Evolutionary conservation across 2,888 invertebrate species (phyloP).

Genomic region (Sabatieria punctata): DNA sequence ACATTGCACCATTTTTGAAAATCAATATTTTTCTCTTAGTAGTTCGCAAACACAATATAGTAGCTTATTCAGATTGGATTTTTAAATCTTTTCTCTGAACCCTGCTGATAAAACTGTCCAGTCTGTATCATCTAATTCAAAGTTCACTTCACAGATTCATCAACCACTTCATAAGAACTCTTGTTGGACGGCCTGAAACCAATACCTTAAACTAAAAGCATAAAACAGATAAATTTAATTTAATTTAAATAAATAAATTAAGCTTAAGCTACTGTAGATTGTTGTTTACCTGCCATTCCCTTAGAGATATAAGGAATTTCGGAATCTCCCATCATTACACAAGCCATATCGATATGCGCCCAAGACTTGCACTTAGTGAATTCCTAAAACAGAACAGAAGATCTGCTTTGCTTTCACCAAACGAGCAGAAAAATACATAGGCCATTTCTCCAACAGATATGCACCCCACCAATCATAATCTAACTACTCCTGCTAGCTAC

Average conservation of each 20-base stretch:
- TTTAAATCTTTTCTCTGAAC: no score
- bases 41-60: no score
- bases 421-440: no score
- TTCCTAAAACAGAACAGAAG: slow-evolving; percentile 37
- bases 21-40: no score
- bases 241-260: not conserved
- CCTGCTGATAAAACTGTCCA: no score
- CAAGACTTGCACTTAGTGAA: slow-evolving; percentile 48
- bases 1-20: no score
- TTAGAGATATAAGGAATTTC: slow-evolving; percentile 45
- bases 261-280: not conserved
- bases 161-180: not conserved
- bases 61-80: no score
- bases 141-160: no score
- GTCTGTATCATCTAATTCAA: no score
- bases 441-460: no score
- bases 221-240: not conserved
- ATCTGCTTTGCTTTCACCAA: not conserved
- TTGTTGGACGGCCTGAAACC: not conserved
- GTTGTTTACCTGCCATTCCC: slow-evolving; percentile 43
- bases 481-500: no score
- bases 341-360: slow-evolving; percentile 58
- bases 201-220: not conserved
- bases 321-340: slow-evolving; percentile 52
- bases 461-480: no score